phyloP scores from a whole-genome alignment of 2,888 invertebrate genomes.

The Hirudinaria manillensis region DNA sequence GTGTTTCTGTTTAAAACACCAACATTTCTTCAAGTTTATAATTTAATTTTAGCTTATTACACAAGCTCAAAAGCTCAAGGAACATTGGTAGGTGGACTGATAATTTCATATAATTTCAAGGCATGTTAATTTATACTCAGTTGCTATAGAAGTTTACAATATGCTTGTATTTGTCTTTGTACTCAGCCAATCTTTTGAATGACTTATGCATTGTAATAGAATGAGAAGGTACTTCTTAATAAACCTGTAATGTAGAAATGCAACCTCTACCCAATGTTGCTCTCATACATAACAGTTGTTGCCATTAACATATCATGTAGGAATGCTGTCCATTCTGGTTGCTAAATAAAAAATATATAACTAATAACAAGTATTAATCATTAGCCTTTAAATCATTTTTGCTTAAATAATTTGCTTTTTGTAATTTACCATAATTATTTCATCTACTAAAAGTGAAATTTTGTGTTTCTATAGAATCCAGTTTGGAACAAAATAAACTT shows the following conservation, averaged over 20 bases:
- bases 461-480: constrained; percentile 10
- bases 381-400: too few relatives aligned
- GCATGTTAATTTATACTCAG: neutral
- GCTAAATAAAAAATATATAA: too few relatives aligned
- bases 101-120: neutral
- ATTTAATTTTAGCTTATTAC: neutral
- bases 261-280: neutral
- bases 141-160: neutral
- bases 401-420: too few relatives aligned
- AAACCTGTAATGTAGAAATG: neutral
- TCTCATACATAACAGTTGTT: neutral
- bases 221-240: neutral
- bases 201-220: too few relatives aligned
- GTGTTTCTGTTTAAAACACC: neutral
- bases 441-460: too few relatives aligned
- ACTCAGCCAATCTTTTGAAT: too few relatives aligned
- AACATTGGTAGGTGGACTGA: neutral
- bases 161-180: neutral
- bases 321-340: too few relatives aligned
- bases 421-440: too few relatives aligned
- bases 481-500: neutral
- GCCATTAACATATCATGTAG: too few relatives aligned
- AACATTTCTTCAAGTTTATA: neutral
- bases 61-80: constrained; percentile 4
- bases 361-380: too few relatives aligned